phyloP scores from a whole-genome alignment of 2,888 invertebrate genomes.

The Arge pagana region DNA sequence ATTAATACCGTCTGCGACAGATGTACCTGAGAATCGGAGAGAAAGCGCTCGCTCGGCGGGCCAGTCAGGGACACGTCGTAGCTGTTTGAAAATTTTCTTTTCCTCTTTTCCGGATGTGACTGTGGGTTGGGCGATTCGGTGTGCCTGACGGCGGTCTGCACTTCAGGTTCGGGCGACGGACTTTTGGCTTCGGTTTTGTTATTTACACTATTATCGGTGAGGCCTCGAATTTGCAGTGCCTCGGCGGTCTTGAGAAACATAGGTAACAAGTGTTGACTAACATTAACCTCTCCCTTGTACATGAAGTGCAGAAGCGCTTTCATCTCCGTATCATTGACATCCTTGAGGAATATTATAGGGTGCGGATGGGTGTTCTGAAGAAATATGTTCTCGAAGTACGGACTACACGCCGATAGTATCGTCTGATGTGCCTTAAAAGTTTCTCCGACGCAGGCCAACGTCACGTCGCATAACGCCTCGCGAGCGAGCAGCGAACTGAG shows the following conservation, averaged over 20 bases:
- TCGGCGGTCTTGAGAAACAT: slow-evolving; percentile 92
- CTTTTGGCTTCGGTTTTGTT: slow-evolving; percentile 51
- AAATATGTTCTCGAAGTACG: slow-evolving; percentile 91
- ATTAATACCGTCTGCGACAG: slow-evolving; percentile 19
- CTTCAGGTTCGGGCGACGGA: slow-evolving; percentile 52
- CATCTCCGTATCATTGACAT: slow-evolving; percentile 88
- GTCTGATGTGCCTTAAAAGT: slow-evolving; percentile 92
- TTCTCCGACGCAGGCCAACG: slow-evolving; percentile 89
- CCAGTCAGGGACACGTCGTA: slow-evolving; percentile 68
- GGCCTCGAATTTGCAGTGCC: slow-evolving; percentile 86
- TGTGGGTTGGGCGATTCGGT: slow-evolving; percentile 50
- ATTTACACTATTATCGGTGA: slow-evolving; percentile 82
- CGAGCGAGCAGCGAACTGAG: slow-evolving; percentile 84
- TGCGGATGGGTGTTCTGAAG: slow-evolving; percentile 87
- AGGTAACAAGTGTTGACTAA: slow-evolving; percentile 87
- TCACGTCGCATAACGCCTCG: slow-evolving; percentile 91
- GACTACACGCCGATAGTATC: slow-evolving; percentile 91
- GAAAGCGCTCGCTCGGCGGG: slow-evolving; percentile 68
- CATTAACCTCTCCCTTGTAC: slow-evolving; percentile 92
- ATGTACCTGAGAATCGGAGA: slow-evolving; percentile 70
- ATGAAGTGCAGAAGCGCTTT: slow-evolving; percentile 89
- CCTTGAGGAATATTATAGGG: slow-evolving; percentile 91
- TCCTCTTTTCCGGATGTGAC: slow-evolving; percentile 62
- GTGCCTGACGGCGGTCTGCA: slow-evolving; percentile 45
- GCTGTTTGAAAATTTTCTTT: slow-evolving; percentile 70